Evolutionary conservation across 2,797 vertebrate genomes (phyloP).

Genomic region (Tolypeutes matacus): DNA sequence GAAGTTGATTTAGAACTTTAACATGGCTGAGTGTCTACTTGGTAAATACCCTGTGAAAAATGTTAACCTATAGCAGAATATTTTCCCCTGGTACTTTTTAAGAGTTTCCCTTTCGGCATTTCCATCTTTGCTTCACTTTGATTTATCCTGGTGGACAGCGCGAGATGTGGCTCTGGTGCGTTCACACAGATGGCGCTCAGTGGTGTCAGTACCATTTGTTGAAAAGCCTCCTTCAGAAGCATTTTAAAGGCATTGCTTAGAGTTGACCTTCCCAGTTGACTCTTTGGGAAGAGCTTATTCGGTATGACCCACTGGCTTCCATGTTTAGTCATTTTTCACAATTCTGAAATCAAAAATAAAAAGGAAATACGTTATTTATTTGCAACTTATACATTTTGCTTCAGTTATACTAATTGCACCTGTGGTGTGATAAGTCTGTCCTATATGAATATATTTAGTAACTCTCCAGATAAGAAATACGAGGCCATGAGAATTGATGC

Average conservation of each 20-base stretch:
- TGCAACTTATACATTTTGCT: neutral
- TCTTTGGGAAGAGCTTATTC: constrained; percentile 80
- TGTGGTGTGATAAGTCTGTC: neutral
- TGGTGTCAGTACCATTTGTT: neutral
- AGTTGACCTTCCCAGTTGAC: constrained; percentile 75
- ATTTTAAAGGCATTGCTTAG: constrained; percentile 79
- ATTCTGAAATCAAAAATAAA: constrained; percentile 65
- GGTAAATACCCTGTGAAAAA: constrained; percentile 80
- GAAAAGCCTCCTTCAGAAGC: neutral
- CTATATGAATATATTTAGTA: neutral
- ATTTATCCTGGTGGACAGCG: neutral
- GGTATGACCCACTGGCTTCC: constrained; percentile 59
- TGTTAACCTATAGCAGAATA: constrained; percentile 71
- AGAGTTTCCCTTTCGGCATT: neutral
- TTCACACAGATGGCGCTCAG: neutral
- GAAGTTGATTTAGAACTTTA: constrained; percentile 85
- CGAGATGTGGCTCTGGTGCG: neutral
- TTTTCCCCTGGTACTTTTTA: constrained; percentile 61
- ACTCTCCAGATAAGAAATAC: constrained; percentile 25
- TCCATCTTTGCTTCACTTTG: neutral
- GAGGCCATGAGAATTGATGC: neutral
- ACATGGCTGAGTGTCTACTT: constrained; percentile 81
- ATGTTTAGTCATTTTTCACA: constrained; percentile 16
- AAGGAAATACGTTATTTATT: neutral
- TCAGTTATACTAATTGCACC: neutral